These are phyloP conservation scores for Pycnomerus fuliginosus DNA, from an alignment of 2,888 invertebrate species.

Conservation along the genomic window DNA sequence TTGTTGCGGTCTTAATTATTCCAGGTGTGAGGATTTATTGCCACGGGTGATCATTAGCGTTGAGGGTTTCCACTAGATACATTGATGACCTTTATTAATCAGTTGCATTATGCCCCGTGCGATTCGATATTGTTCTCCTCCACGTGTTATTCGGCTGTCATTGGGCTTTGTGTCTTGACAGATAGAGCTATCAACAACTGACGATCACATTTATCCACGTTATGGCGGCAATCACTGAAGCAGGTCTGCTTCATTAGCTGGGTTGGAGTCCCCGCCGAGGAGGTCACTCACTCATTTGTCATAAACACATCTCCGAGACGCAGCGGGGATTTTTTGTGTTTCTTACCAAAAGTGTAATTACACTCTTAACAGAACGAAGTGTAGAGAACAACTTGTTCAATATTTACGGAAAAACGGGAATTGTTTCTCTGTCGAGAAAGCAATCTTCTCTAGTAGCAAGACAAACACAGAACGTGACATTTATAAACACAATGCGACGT, in stretches of 20 bases:
- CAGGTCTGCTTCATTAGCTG: conserved; percentile 46
- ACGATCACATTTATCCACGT: conserved; percentile 48
- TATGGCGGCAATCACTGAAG: conserved; percentile 45
- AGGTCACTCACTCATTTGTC: conserved; percentile 51
- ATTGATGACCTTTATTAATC: conserved; percentile 46
- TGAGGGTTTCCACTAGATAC: conserved; percentile 4
- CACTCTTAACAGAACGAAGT: background rate
- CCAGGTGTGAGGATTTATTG: conserved; percentile 6
- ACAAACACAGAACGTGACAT: conserved; percentile 29
- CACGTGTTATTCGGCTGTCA: conserved; percentile 43
- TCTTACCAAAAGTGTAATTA: conserved; percentile 8
- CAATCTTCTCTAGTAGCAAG: conserved; percentile 38
- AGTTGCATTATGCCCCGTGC: conserved; percentile 33
- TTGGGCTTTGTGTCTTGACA: conserved; percentile 45
- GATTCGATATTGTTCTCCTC: conserved; percentile 43
- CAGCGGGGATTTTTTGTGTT: conserved; percentile 32
- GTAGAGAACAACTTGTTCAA: conserved; percentile 9
- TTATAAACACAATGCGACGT: conserved; percentile 21
- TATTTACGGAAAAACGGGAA: conserved; percentile 15
- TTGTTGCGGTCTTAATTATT: conserved; percentile 10
- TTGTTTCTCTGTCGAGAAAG: conserved; percentile 26
- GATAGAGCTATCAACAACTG: conserved; percentile 51
- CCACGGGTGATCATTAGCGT: conserved; percentile 2
- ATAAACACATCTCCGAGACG: conserved; percentile 40
- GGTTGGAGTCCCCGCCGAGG: conserved; percentile 43